These are phyloP conservation scores for Hofmannophila pseudospretella DNA, from an alignment of 2,888 invertebrate species.

Conservation along the genomic window DNA sequence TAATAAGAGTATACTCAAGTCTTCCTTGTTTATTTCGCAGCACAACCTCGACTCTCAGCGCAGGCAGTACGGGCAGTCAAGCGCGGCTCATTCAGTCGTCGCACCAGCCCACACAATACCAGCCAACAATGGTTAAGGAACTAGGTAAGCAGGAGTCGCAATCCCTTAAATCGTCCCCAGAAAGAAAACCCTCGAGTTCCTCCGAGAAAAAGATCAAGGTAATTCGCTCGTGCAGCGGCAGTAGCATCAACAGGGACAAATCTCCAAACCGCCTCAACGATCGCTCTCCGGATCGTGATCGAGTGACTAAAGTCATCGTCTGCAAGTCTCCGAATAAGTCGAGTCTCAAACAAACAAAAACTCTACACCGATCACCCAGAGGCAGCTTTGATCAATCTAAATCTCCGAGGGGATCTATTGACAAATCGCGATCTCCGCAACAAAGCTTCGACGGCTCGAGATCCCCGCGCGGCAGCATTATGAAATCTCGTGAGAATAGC, in stretches of 20 bases:
- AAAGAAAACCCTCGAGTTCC: slow-evolving; percentile 43
- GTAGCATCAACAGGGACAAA: slow-evolving; percentile 64
- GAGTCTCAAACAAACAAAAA: slow-evolving; percentile 60
- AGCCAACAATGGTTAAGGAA: slow-evolving; percentile 92
- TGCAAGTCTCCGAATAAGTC: slow-evolving; percentile 74
- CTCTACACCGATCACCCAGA: slow-evolving; percentile 69
- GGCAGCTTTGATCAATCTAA: slow-evolving; percentile 72
- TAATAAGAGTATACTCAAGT: not conserved
- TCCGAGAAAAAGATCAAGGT: slow-evolving; percentile 65
- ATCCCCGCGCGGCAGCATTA: slow-evolving; percentile 68
- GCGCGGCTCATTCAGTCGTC: slow-evolving; percentile 96
- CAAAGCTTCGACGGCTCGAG: slow-evolving; percentile 74
- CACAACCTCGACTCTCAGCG: slow-evolving; percentile 95
- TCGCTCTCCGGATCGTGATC: slow-evolving; percentile 51
- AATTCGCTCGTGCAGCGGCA: slow-evolving; percentile 75
- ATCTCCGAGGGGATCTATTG: slow-evolving; percentile 77
- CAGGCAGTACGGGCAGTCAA: slow-evolving; percentile 95
- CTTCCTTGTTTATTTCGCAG: slow-evolving; percentile 65
- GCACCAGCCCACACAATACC: slow-evolving; percentile 94
- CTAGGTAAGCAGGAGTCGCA: slow-evolving; percentile 86
- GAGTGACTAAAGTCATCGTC: slow-evolving; percentile 70
- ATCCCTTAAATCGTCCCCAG: slow-evolving; percentile 74
- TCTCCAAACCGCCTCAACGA: slow-evolving; percentile 57
- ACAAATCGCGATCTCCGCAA: slow-evolving; percentile 76
- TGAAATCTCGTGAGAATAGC: slow-evolving; percentile 69